Percentiles rank a stretch among this genome's conserved stretches.
These are phyloP conservation scores for Pristionchus entomophagus DNA, from an alignment of 2,888 invertebrate genomes.

Conservation along the genomic window DNA sequence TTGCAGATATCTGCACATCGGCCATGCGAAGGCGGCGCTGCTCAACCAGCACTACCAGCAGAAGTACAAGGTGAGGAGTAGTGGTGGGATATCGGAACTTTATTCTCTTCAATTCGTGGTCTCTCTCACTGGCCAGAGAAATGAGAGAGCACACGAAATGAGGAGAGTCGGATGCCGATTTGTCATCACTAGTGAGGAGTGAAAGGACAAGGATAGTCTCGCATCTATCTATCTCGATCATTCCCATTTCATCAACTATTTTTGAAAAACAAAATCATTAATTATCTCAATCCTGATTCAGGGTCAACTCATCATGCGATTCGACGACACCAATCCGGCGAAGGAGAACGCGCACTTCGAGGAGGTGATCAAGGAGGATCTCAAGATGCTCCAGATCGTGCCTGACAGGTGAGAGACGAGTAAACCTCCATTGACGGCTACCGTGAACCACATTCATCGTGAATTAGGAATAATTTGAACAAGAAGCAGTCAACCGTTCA, in stretches of 20 bases:
- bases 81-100: slow-evolving; percentile 77
- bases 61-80: slow-evolving; percentile 82
- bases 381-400: slow-evolving; percentile 90
- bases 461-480: too few relatives aligned
- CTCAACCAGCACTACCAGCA: slow-evolving; percentile 97
- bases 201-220: too few relatives aligned
- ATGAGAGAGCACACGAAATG: too few relatives aligned
- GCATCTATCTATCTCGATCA: too few relatives aligned
- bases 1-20: slow-evolving; percentile 90
- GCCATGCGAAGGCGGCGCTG: slow-evolving; percentile 98
- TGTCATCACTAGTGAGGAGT: too few relatives aligned
- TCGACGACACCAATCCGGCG: slow-evolving; percentile 99
- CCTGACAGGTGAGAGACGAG: slow-evolving; percentile 81
- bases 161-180: too few relatives aligned
- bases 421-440: neutral
- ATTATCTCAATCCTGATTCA: neutral
- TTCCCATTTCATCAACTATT: too few relatives aligned
- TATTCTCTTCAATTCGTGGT: too few relatives aligned
- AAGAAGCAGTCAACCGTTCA: too few relatives aligned
- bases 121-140: too few relatives aligned
- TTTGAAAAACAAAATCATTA: neutral
- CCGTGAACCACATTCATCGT: too few relatives aligned
- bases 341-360: slow-evolving; percentile 98
- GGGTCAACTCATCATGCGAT: slow-evolving; percentile 93
- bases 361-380: slow-evolving; percentile 92